Evolutionary conservation across 2,797 vertebrate genomes (phyloP).

Genomic region (Psittacula derbiana): DNA sequence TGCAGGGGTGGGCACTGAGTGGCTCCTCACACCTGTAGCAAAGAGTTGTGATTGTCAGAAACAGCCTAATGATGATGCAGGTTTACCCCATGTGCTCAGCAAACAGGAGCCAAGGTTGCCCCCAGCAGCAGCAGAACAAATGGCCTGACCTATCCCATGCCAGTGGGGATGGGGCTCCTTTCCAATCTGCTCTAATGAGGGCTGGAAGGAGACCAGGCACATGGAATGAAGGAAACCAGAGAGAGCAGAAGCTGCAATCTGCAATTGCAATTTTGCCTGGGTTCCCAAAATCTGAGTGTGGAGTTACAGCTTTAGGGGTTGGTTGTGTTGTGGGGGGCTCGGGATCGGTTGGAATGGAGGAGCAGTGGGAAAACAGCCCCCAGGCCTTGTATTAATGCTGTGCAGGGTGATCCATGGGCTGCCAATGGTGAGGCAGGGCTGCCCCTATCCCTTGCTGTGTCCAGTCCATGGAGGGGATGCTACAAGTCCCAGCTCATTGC

Average conservation of each 20-base stretch:
- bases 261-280: neutral
- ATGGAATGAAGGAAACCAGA: accelerated
- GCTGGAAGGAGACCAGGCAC: neutral
- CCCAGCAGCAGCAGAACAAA: neutral
- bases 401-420: neutral
- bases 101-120: neutral
- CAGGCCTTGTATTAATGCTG: accelerated
- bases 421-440: neutral
- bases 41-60: neutral
- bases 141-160: accelerated
- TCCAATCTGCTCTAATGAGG: neutral
- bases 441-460: accelerated
- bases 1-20: accelerated
- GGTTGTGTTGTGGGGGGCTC: neutral
- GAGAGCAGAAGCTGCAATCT: neutral
- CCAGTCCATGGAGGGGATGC: neutral
- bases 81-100: neutral
- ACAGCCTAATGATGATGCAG: neutral
- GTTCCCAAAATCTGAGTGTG: neutral
- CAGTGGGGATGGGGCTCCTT: neutral
- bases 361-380: neutral
- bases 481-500: neutral
- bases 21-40: accelerated
- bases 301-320: neutral
- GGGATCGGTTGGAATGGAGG: neutral